Base-by-base conservation (phyloP, 2,888 invertebrate species). In the Nesidiocoris tenuis region DNA sequence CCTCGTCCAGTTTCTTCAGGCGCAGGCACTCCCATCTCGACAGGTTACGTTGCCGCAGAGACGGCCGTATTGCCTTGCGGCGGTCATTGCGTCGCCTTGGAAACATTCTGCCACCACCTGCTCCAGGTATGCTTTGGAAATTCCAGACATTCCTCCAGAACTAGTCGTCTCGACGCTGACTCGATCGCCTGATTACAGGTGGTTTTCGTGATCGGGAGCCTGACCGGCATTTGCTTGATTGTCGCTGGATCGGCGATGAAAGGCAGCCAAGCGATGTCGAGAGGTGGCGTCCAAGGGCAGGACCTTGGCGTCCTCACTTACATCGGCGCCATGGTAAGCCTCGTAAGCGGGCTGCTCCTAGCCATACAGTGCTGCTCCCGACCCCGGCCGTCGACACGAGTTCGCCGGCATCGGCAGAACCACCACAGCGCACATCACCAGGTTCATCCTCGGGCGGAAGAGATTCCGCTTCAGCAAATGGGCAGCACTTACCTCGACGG, bases 21-120 rank as follows among this genome's bases (percentile, higher is more conserved):
- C n/a, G 81, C 80, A 5, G 79, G 76, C 7, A 80, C 81, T 64
- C 85, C 84, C 2, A 84, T 84, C 81, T 80, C 85, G 70, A 75
- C 79, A 9, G 74, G 79, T 16, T 83, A 84, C 17, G 83, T 84
- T n/a, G 84, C 84, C 77, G 86, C 86, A 81, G 86, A 86, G 76
- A 86, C 86, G 71, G 86, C 88, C 63, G 87, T 89, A 77, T 88
- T 89, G 78, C 89, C 89, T 22, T 90, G 90, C 82, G 90, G 90
- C 12, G 90, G 90, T 2, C 89, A 89, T 82, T 90, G 90, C 80
- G 88, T 89, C 79, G 89, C 88, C 79, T 89, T 89, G 85, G 90
- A 90, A 85, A 89, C 89, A 85, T 88, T 90, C 80, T 90, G 89
- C 84, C 90, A 90, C 83, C 89, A 89, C 83, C 88, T 89, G 81